Percentiles rank a stretch among this genome's conserved stretches.
Conservation (phyloP, 2,797 vertebrate genomes). For the Sitta carolinensis region DNA sequence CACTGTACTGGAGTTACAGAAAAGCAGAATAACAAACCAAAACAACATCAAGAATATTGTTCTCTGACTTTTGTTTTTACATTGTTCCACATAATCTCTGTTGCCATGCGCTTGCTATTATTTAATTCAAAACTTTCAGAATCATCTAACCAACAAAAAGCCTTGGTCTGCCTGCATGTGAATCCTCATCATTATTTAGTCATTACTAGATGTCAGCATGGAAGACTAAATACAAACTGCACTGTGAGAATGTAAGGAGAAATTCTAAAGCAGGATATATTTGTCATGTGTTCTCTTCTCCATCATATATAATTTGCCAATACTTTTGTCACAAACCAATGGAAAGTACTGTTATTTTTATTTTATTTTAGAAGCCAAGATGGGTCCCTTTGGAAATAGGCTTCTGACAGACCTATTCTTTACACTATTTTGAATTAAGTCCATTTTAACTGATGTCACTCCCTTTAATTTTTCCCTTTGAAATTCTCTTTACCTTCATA, state of each 20-base stretch:
- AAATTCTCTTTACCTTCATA: conserved; percentile 9
- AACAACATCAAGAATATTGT: not conserved
- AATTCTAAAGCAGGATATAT: not conserved
- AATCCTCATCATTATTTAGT: not conserved
- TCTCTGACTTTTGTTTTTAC: not conserved
- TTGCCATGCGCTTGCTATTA: not conserved
- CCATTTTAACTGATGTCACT: not conserved
- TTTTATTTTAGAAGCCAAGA: not conserved
- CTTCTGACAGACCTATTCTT: not conserved
- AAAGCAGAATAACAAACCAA: not conserved
- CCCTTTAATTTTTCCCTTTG: not conserved
- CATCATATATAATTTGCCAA: not conserved
- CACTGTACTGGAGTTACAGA: not conserved
- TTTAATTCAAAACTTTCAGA: not conserved
- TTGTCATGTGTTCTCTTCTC: not conserved
- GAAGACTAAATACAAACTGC: not conserved
- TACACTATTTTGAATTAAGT: not conserved
- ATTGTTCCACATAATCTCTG: not conserved
- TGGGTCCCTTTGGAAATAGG: not conserved
- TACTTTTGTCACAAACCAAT: not conserved
- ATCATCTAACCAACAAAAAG: not conserved
- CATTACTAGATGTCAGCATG: not conserved
- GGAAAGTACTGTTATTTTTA: not conserved
- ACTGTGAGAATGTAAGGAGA: not conserved
- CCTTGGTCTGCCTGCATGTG: not conserved